Evolutionary conservation across 2,113 vertebrate species (phyloP).

Genomic region (Canis aureus): DNA sequence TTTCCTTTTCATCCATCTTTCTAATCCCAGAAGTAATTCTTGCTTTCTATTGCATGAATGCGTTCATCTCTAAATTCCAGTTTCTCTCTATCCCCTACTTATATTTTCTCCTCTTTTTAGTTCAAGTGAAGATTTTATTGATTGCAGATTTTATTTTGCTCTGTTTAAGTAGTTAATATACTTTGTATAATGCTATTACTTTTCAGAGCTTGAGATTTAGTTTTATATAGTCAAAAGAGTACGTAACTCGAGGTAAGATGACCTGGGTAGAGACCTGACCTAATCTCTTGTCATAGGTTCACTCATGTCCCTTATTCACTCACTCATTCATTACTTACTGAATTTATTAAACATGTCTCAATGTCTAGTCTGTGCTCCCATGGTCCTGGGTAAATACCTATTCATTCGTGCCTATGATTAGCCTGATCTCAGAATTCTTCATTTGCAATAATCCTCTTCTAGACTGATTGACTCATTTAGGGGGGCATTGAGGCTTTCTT

Average conservation of each 20-base stretch:
- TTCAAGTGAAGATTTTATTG: not conserved
- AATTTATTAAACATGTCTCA: conserved; percentile 1
- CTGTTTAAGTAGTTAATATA: not conserved
- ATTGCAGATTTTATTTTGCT: not conserved
- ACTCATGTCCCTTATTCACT: not conserved
- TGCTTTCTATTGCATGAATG: not conserved
- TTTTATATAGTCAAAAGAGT: not conserved
- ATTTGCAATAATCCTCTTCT: not conserved
- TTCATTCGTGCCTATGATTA: not conserved
- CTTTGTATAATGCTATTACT: not conserved
- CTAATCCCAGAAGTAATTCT: not conserved
- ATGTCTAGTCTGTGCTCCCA: not conserved
- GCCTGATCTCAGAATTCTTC: not conserved
- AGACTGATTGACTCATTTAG: not conserved
- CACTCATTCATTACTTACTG: not conserved
- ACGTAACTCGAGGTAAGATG: not conserved
- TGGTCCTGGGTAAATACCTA: not conserved
- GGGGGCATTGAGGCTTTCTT: not conserved
- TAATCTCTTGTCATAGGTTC: not conserved
- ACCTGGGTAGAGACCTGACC: not conserved
- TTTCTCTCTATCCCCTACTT: not conserved
- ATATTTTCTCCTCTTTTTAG: not conserved
- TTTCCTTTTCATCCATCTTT: conserved; percentile 25
- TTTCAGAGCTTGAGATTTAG: conserved; percentile 2
- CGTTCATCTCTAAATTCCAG: not conserved